These are phyloP conservation scores for Eulemur coronatus DNA, from an alignment of 2,797 vertebrate species.

Conservation along the genomic window DNA sequence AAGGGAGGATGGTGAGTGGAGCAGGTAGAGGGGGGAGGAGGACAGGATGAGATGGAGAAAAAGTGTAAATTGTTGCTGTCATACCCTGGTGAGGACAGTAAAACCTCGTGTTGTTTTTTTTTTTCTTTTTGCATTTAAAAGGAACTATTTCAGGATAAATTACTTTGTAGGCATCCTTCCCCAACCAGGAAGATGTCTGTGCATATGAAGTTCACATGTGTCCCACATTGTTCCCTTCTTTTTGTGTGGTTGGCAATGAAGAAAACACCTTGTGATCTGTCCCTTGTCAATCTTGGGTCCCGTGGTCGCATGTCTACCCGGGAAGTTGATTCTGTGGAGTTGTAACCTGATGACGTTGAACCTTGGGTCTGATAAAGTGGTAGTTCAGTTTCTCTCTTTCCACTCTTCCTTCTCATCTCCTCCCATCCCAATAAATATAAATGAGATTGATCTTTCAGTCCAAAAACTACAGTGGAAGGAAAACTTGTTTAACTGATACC, in stretches of 20 bases:
- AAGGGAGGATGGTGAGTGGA: constrained; percentile 90
- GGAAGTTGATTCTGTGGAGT: neutral
- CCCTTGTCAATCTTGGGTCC: rapidly evolving
- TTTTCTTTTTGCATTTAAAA: constrained; percentile 49
- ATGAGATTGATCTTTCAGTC: constrained; percentile 42
- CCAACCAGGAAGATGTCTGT: constrained; percentile 44
- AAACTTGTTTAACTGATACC: constrained; percentile 55
- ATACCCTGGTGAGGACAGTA: constrained; percentile 85
- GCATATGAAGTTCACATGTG: neutral
- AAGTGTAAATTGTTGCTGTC: constrained; percentile 82
- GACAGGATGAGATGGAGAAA: constrained; percentile 75
- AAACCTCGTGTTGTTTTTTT: constrained; percentile 81
- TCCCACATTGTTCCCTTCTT: constrained; percentile 7
- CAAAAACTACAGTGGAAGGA: neutral
- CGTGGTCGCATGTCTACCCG: neutral
- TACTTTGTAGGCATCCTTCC: constrained; percentile 34
- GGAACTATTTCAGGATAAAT: constrained; percentile 67
- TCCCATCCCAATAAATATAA: neutral
- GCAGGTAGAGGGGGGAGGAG: constrained; percentile 77
- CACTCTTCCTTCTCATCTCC: neutral
- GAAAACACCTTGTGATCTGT: constrained; percentile 44
- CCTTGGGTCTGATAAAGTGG: constrained; percentile 41
- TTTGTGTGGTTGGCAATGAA: constrained; percentile 36
- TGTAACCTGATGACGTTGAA: constrained; percentile 33
- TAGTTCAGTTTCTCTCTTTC: constrained; percentile 14